Percentiles rank a stretch among this genome's conserved stretches.
phyloP scores from a whole-genome alignment of 2,797 vertebrate genomes.

The Lycodopsis pacificus region DNA sequence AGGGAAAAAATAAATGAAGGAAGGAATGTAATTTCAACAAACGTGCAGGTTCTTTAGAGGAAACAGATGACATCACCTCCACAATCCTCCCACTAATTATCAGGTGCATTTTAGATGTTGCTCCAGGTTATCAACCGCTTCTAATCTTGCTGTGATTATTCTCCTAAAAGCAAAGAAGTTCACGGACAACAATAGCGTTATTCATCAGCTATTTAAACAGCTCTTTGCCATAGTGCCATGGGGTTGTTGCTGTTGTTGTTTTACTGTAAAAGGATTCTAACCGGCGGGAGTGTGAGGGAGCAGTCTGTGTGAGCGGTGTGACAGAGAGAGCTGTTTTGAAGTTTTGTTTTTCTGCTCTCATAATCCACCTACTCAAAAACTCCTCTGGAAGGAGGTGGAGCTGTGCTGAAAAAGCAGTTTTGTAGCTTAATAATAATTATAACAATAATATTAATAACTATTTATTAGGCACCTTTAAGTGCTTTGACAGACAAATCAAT shows the following conservation, averaged over 20 bases:
- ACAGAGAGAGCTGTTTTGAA: constrained; percentile 68
- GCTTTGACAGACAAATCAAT: no score
- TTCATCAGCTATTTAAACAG: constrained; percentile 43
- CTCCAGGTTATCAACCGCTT: constrained; percentile 18
- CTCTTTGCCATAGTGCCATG: constrained; percentile 3
- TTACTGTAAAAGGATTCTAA: constrained; percentile 59
- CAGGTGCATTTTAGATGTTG: constrained; percentile 10
- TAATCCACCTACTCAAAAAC: constrained; percentile 75
- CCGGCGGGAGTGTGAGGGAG: constrained; percentile 50
- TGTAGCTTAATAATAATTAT: constrained; percentile 42
- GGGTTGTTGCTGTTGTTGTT: background rate
- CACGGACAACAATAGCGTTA: constrained; percentile 20
- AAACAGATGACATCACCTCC: constrained; percentile 10
- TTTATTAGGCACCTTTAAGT: no score
- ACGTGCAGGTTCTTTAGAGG: background rate
- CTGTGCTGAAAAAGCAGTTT: constrained; percentile 48
- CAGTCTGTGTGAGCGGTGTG: constrained; percentile 37
- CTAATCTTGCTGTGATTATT: constrained; percentile 25
- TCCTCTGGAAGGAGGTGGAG: constrained; percentile 55
- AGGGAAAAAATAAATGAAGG: background rate
- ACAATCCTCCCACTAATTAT: constrained; percentile 23
- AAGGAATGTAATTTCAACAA: background rate
- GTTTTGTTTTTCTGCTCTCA: constrained; percentile 73
- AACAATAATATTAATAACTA: background rate
- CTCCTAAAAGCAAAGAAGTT: constrained; percentile 2